These are phyloP conservation scores for Heliconius ethilla DNA, from an alignment of 2,888 invertebrate species.

Conservation along the genomic window DNA sequence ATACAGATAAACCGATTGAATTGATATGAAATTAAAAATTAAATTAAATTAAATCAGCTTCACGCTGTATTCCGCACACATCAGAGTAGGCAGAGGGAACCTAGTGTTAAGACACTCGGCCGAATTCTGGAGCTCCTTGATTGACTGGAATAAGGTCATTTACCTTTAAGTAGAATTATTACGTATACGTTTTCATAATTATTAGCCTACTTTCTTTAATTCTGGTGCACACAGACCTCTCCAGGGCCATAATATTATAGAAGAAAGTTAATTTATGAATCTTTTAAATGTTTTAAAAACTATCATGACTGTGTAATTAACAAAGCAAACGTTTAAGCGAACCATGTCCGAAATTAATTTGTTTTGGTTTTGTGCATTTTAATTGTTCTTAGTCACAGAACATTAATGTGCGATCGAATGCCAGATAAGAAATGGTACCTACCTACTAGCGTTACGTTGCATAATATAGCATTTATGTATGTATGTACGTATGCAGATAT, in stretches of 20 bases:
- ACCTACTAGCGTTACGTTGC: slow-evolving; percentile 4
- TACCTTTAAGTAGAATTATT: too few relatives aligned
- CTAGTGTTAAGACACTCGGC: too few relatives aligned
- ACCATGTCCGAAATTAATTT: slow-evolving; percentile 25
- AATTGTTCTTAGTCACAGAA: slow-evolving; percentile 43
- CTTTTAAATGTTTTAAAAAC: too few relatives aligned
- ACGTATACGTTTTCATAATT: too few relatives aligned
- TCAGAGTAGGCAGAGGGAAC: too few relatives aligned
- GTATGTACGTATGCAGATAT: not conserved
- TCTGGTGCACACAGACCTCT: not conserved
- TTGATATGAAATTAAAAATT: too few relatives aligned
- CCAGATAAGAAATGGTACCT: slow-evolving; percentile 30
- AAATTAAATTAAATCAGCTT: too few relatives aligned
- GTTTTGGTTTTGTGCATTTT: slow-evolving; percentile 32
- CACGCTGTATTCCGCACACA: too few relatives aligned
- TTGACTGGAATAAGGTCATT: too few relatives aligned
- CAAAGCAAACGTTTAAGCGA: slow-evolving; percentile 24
- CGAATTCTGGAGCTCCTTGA: too few relatives aligned
- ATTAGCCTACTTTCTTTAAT: too few relatives aligned
- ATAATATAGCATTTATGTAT: slow-evolving; percentile 1
- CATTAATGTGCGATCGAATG: slow-evolving; percentile 35
- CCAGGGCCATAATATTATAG: not conserved
- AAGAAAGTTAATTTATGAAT: slow-evolving; percentile 12
- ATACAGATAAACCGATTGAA: too few relatives aligned
- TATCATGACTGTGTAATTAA: slow-evolving; percentile 24